These are phyloP conservation scores for Diuraphis noxia DNA, from an alignment of 1,140 invertebrate genomes.

Conservation along the genomic window DNA sequence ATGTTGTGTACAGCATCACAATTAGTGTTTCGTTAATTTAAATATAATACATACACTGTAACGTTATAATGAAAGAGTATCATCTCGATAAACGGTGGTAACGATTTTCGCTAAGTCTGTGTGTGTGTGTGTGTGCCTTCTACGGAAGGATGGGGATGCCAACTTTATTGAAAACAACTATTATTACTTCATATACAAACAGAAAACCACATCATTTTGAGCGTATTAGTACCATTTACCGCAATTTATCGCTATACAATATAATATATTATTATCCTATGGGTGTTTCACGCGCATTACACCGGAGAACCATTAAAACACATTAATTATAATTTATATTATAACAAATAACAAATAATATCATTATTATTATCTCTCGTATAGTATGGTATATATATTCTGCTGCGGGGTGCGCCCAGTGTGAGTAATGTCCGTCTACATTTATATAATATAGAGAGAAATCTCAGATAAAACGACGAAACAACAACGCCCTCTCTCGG, in stretches of 20 bases:
- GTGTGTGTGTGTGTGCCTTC: too few relatives aligned
- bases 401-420: not conserved
- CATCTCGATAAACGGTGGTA: too few relatives aligned
- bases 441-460: not conserved
- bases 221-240: not conserved
- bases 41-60: too few relatives aligned
- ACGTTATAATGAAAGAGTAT: too few relatives aligned
- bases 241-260: not conserved
- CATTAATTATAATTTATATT: not conserved
- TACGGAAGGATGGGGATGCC: too few relatives aligned
- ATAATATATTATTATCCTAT: not conserved
- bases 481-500: not conserved
- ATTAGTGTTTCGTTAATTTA: too few relatives aligned
- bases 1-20: too few relatives aligned
- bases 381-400: too few relatives aligned
- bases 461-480: slow-evolving; percentile 31
- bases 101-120: too few relatives aligned
- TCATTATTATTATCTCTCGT: not conserved
- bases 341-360: slow-evolving; percentile 8
- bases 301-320: slow-evolving; percentile 5
- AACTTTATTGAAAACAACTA: not conserved
- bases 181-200: not conserved
- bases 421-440: not conserved
- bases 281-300: not conserved
- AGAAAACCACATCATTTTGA: not conserved